phyloP scores from a whole-genome alignment of 1,140 invertebrate species.

The Trypoxylus dichotomus region DNA sequence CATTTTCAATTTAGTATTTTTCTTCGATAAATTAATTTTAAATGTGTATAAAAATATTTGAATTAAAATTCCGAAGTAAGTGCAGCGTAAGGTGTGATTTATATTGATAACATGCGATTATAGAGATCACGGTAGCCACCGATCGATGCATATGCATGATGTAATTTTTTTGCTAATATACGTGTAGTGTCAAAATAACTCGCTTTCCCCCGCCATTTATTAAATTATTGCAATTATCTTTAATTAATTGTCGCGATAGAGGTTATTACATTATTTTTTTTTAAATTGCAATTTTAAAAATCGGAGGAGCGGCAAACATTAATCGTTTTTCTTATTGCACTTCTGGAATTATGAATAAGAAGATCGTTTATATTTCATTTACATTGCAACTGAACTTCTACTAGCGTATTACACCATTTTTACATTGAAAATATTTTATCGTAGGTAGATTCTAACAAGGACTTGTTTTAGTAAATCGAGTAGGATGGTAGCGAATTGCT shows the following conservation, averaged over 20 bases:
- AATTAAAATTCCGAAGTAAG: not conserved
- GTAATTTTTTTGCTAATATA: not conserved
- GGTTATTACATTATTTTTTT: no score
- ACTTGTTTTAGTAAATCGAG: no score
- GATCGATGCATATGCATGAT: not conserved
- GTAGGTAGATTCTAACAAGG: no score
- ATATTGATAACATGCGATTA: slow-evolving; percentile 10
- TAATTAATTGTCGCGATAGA: not conserved
- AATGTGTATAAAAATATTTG: slow-evolving; percentile 6
- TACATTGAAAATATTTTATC: no score
- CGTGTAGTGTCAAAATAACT: not conserved
- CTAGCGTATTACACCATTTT: no score
- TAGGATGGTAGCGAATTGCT: no score
- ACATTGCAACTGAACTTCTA: no score
- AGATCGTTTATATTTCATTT: no score
- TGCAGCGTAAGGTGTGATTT: not conserved
- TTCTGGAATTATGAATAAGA: no score
- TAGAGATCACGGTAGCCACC: not conserved
- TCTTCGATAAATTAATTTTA: slow-evolving; percentile 1
- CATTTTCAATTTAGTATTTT: slow-evolving; percentile 5
- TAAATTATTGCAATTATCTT: not conserved
- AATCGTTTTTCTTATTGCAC: no score
- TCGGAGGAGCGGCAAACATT: no score
- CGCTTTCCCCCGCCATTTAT: not conserved
- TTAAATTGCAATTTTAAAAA: no score